Evolutionary conservation across 2,113 vertebrate species (phyloP), one percentile per base, ranked within the genome.

Genomic region (Aepyceros melampus): DNA sequence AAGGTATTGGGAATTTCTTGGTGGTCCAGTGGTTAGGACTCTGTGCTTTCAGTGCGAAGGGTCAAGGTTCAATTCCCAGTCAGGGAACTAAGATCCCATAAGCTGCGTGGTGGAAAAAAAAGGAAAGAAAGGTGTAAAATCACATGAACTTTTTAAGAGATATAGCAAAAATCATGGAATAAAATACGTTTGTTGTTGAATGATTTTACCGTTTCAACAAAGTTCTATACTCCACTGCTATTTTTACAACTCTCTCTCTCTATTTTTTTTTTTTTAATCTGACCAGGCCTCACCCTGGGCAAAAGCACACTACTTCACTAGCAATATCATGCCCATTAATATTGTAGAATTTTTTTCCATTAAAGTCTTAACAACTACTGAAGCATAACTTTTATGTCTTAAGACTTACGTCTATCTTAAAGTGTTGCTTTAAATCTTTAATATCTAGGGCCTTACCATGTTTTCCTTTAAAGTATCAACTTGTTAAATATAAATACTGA

Each of bases 361-460:
- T 95, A 88, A 95, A 95, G 43, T 95, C 87, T 95, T 96, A 88
- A 96, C 85, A 67, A 85, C 78, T 96, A 96, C 79, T 71, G 56
- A 97, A 97, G 83, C 95, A 96, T 97, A 95, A 94, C 82, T 93
- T 89, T 97, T 53, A 91, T 96, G 53, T 58, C 78, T 62, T 96
- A 94, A 88, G 67, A 86, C 64, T 10, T 23, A 95, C 87, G 60
- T 89, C 92, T 95, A 89, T 95, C 67, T 96, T 81, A 94, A 97
- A 97, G 95, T 49, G 49, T 31, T 85, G 31, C 56, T 95, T 96
- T 96, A 98, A 95, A 98, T 97, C 51, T 97, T 98, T 98, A 98
- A 95, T 98, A 96, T 91, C 78, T 56, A 76, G 47, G 29, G 13
- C 58, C 8, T 92, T 71, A 36, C 36, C 6, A 87, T 86, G 27